These are phyloP conservation scores for Cyanocitta stelleri DNA, from an alignment of 2,113 vertebrate genomes.

Conservation along the genomic window DNA sequence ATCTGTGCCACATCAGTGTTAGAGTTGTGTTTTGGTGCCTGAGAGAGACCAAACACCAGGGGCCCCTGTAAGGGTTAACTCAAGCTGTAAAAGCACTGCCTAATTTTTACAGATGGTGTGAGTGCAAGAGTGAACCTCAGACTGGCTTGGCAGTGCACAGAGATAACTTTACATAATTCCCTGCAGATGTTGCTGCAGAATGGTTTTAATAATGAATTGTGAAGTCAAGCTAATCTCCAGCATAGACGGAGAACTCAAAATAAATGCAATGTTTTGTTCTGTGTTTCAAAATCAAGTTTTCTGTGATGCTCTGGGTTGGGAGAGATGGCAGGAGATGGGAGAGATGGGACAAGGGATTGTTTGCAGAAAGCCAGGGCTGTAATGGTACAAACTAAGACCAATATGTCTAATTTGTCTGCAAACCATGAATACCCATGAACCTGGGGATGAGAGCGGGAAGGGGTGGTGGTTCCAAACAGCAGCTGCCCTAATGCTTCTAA, in stretches of 20 bases:
- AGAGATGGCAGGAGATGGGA: neutral
- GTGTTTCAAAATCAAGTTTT: slow-evolving; percentile 28
- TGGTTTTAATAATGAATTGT: slow-evolving; percentile 42
- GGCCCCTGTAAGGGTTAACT: slow-evolving; percentile 43
- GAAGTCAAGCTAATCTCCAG: slow-evolving; percentile 21
- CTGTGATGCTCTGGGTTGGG: neutral
- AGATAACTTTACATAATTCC: slow-evolving; percentile 52
- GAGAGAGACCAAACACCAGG: neutral
- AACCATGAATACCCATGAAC: neutral
- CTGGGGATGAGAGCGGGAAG: accelerated
- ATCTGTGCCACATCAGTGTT: neutral
- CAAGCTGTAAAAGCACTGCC: neutral
- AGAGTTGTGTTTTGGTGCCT: neutral
- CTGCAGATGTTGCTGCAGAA: slow-evolving; percentile 55
- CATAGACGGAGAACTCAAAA: neutral
- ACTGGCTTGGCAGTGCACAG: slow-evolving; percentile 43
- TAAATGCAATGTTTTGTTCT: slow-evolving; percentile 36
- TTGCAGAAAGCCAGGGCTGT: neutral
- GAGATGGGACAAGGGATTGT: neutral
- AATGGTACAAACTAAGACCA: neutral
- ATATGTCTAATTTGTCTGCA: neutral
- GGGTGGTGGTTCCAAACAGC: neutral
- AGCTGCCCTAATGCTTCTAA: neutral
- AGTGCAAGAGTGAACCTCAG: slow-evolving; percentile 35
- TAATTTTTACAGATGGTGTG: slow-evolving; percentile 57